Percentiles rank a stretch among this genome's conserved stretches.
These are phyloP conservation scores for Bos javanicus DNA, from an alignment of 2,113 vertebrate genomes.

Conservation along the genomic window DNA sequence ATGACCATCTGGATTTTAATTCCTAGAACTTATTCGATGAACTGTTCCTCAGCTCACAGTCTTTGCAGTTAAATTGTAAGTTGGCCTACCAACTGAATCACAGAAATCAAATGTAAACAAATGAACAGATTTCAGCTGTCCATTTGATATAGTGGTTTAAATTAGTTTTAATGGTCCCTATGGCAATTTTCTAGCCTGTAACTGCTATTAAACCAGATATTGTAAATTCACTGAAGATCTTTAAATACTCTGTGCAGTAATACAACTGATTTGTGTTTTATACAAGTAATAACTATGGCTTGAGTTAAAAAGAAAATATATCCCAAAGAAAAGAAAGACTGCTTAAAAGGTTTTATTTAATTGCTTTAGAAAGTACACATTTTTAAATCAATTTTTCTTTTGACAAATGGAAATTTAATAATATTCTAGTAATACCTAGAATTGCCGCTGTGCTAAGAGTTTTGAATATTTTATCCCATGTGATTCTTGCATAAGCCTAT, in stretches of 20 bases:
- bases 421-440: neutral
- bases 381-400: constrained; percentile 6
- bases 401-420: neutral
- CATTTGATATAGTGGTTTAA: constrained; percentile 31
- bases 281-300: constrained; percentile 7
- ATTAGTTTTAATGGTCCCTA: constrained; percentile 20
- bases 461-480: neutral
- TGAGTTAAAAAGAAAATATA: constrained; percentile 41
- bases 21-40: constrained; percentile 3
- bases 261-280: constrained; percentile 38
- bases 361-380: neutral
- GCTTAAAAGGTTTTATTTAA: neutral
- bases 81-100: constrained; percentile 30
- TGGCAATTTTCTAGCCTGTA: constrained; percentile 31
- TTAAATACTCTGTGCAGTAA: constrained; percentile 41
- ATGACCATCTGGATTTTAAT: neutral
- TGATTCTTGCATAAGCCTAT: neutral
- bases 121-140: constrained; percentile 40
- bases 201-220: constrained; percentile 19
- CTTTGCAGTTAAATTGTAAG: constrained; percentile 30
- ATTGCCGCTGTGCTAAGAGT: neutral
- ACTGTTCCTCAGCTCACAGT: neutral
- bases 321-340: neutral
- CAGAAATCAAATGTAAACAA: constrained; percentile 40
- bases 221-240: constrained; percentile 37